Percentiles rank a stretch among this genome's conserved stretches.
These are phyloP conservation scores for Hetaerina titia DNA, from an alignment of 2,888 invertebrate species.

Conservation along the genomic window DNA sequence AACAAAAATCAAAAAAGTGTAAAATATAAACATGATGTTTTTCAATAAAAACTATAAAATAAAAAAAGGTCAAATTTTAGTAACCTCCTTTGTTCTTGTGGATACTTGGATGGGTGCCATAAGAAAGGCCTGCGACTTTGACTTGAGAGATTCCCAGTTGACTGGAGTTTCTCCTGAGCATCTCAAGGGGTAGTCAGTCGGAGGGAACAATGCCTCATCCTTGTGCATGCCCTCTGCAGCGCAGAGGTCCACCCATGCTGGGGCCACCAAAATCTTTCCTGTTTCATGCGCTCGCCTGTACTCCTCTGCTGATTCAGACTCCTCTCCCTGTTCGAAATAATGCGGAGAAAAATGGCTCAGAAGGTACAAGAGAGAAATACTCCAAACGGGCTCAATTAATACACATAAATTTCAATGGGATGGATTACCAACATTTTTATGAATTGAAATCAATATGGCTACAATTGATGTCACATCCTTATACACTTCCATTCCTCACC, in stretches of 20 bases:
- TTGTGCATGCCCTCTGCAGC: conserved; percentile 74
- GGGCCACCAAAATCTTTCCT: conserved; percentile 76
- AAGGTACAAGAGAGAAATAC: too few species aligned
- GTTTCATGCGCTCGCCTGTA: conserved; percentile 75
- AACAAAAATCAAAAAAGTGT: too few species aligned
- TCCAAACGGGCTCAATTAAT: too few species aligned
- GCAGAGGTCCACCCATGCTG: conserved; percentile 76
- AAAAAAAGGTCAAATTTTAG: background rate
- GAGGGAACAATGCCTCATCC: conserved; percentile 76
- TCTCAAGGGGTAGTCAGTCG: conserved; percentile 76
- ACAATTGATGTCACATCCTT: too few species aligned
- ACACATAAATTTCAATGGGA: too few species aligned
- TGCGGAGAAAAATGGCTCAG: background rate
- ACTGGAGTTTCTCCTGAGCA: conserved; percentile 69
- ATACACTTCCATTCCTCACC: too few species aligned
- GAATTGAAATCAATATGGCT: too few species aligned
- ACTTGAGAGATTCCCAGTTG: conserved; percentile 50
- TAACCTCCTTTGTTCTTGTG: background rate
- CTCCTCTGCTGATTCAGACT: conserved; percentile 76
- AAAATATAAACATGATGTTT: too few species aligned
- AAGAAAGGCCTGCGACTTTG: background rate
- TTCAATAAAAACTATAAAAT: background rate
- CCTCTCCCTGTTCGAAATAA: conserved; percentile 73
- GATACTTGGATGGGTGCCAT: background rate
- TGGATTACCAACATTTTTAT: too few species aligned